phyloP scores from a whole-genome alignment of 2,113 vertebrate species.

The Chelonoidis abingdonii region DNA sequence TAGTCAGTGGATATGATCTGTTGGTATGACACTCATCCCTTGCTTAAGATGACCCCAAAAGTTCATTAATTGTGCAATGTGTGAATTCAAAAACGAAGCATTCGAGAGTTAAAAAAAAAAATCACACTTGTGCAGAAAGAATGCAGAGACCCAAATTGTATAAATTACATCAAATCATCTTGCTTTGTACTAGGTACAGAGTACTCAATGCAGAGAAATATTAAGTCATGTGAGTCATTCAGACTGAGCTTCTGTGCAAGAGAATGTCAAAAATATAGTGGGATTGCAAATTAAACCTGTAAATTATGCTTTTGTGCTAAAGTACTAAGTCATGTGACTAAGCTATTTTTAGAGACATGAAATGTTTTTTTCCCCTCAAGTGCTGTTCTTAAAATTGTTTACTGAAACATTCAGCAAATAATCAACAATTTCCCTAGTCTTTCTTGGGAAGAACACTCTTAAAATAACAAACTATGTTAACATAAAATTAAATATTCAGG shows the following conservation, averaged over 20 bases:
- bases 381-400: constrained; percentile 59
- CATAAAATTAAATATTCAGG: constrained; percentile 54
- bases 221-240: constrained; percentile 64
- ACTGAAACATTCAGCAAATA: constrained; percentile 59
- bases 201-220: constrained; percentile 23
- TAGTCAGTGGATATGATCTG: neutral
- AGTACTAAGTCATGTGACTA: constrained; percentile 53
- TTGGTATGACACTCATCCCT: neutral
- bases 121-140: neutral
- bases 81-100: constrained; percentile 21
- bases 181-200: constrained; percentile 29
- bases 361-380: constrained; percentile 32
- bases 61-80: neutral
- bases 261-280: constrained; percentile 62
- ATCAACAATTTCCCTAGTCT: constrained; percentile 56
- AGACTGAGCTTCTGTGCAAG: constrained; percentile 17
- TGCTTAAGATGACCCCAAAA: neutral
- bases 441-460: constrained; percentile 26
- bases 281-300: constrained; percentile 73
- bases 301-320: constrained; percentile 69
- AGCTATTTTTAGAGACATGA: constrained; percentile 63
- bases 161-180: constrained; percentile 3
- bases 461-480: neutral
- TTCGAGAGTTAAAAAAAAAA: constrained; percentile 13
- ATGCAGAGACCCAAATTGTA: constrained; percentile 5